Evolutionary conservation across 2,888 invertebrate genomes (phyloP), one percentile per base, ranked within the genome.

Genomic region (Eilema sororculum): DNA sequence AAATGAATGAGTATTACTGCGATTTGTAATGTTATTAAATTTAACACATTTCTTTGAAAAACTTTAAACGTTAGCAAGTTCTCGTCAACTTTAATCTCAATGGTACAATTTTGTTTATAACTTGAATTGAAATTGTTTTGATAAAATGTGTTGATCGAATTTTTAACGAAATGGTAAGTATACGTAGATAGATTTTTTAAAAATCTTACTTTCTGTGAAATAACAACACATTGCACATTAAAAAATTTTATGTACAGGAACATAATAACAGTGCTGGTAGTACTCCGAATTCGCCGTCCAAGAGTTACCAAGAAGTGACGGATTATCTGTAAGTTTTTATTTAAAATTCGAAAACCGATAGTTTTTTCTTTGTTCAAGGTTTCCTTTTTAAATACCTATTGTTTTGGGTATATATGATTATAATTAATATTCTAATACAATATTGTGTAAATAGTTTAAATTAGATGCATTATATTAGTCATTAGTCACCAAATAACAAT

Each of bases 281-380:
- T 69, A 86, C 89, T 58, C 84, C 89, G 33, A 86, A 80, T 75
- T 89, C 91, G n/a, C 87, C 91, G 28, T 79, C 86, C 37, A 88
- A 86, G 65, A 84, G 81, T 67, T 82, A 78, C 73, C 78, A 77
- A 58, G 91, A 92, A 68, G 81, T 89, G 28, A 80, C 80, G 41
- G 94, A 94, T 76, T 94, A 93, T 76, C 88, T 90, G 94, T 94
- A 81, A 92, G 94, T 91, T 68, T 3, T 46, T 57, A 56, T 56
- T 33, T 0, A 30, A 69, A 67, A 72, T 64, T 71, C 70, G 72
- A 80, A 71, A 71, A 65, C 37, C 24, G 20, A 20, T 33, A 8
- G 12, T 10, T 78, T 66, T 72, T 78, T 78, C 77, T 81, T 83
- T 84, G 79, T 86, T 75, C 75, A 74, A 74, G 66, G 69, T 74